Conservation (phyloP, 2,797 vertebrate genomes). For the Sebastes kiyomatsui region DNA sequence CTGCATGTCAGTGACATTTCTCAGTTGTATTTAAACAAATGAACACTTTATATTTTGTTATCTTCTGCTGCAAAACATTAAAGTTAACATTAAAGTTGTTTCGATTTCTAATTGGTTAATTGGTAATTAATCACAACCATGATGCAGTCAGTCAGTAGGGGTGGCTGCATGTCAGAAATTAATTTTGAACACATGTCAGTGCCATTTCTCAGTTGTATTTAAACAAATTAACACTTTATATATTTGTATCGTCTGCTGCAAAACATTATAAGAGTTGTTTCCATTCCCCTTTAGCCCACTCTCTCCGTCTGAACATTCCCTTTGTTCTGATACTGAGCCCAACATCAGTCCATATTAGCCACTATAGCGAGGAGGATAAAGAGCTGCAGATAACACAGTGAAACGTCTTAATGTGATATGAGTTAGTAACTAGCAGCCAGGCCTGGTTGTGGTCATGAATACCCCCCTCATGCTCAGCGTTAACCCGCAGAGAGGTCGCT, state of each 20-base stretch:
- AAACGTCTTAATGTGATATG: not conserved
- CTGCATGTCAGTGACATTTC: not conserved
- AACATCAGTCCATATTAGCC: not conserved
- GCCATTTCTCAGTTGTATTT: not conserved
- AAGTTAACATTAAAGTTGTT: not conserved
- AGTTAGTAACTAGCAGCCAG: not conserved
- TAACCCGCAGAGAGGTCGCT: slow-evolving; percentile 47
- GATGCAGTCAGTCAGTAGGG: not conserved
- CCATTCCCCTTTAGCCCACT: not conserved
- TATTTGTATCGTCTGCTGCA: not conserved
- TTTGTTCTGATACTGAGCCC: slow-evolving; percentile 63
- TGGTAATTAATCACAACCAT: slow-evolving; percentile 6
- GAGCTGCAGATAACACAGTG: not conserved
- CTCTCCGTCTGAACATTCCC: slow-evolving; percentile 10
- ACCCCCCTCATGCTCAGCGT: slow-evolving; percentile 13
- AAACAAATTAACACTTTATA: fast-evolving
- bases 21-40: not conserved
- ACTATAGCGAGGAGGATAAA: not conserved
- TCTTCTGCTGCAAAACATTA: not conserved
- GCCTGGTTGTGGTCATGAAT: not conserved
- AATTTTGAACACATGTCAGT: not conserved
- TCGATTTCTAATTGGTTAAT: not conserved
- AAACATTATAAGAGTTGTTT: not conserved
- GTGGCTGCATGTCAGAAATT: not conserved
- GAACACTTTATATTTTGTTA: fast-evolving